Base-by-base conservation (phyloP, 1,140 invertebrate genomes). In the Branchinecta lindahli region DNA sequence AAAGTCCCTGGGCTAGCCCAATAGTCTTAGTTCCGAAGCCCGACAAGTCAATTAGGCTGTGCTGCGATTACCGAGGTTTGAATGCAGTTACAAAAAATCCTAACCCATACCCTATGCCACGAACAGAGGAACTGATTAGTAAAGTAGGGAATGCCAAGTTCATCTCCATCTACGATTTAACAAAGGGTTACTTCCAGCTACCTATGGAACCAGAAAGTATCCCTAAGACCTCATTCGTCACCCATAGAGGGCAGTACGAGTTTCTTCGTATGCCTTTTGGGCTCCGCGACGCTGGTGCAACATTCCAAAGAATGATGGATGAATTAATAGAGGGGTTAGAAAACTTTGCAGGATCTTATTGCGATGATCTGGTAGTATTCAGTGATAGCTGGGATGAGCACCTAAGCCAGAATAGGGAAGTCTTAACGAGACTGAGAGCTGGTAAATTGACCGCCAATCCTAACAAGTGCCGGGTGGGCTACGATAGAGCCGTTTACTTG, bases 151-250 rank as follows among this genome's bases (percentile, higher is more conserved):
- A 73, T 0, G 33, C 70, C 4, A 70, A 69, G 8, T 77, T 68
- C 44, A 79, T 79, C 61, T 72, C 74, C 6, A 72, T 73, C 3
- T 68, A 80, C 15, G 77, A 80, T n/a, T n/a, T n/a, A n/a, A n/a
- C n/a, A n/a, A n/a, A n/a, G n/a, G n/a, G n/a, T n/a, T n/a, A 74
- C 67, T 79, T 78, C 78, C 81, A 81, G 70, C 73, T 83, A 7
- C 68, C 67, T 45, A 69, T 84, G 15, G 68, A 77, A 8, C 10
- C 70, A 10, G 70, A 74, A 7, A 76, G 77, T 68, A 76, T 71
- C 8, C 52, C 75, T 45, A 78, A 79, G 68, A 81, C 81, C 0
- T 80, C 80, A 0, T 81, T 82, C 73, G 73, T 73, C 0, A 75
- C 76, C 7, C 75, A 75, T 1, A 70, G 75, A 15, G 73, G 73